Base-by-base conservation (phyloP, 2,113 vertebrate genomes). In the Oceanites oceanicus region DNA sequence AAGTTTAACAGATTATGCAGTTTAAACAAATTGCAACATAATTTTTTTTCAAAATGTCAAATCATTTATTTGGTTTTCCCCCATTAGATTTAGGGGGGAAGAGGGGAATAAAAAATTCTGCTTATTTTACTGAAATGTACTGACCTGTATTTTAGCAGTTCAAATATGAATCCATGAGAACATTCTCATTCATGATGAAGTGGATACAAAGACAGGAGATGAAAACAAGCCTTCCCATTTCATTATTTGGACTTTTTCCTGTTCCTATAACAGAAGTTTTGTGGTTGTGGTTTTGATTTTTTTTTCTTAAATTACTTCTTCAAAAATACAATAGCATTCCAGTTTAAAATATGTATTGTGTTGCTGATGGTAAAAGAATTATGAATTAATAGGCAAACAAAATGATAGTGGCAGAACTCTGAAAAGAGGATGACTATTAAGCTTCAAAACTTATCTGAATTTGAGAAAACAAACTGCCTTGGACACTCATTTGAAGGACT, bases 1-100 rank as follows among this genome's bases (percentile, higher is more conserved):
- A 11, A 4, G 10, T 55, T 82, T 55, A 61, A 30, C 1, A 62
- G 15, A 61, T 6, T 32, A 56, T n/a, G 18, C 6, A 55, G 34
- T 76, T 62, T 40, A 76, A 76, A 52, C 3, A 38, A 81, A 47
- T 42, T 26, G 36, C 13, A 82, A 36, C 11, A 19, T 17, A 18
- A 32, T 47, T 56, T 34, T 83, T 15, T 66, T 86, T 47, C 7
- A 42, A 82, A 79, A 78, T 34, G 44, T 27, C 10, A 36, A 7
- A 52, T 6, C 14, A 9, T 8, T n/a, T 40, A 3, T 61, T 44
- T n/a, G 5, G 0, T 30, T 68, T 63, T 9, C 0, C 6, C 2
- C 4, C 5, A 34, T 45, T 65, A 55, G 7, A 58, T 87, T 87
- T 47, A 47, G 4, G 2, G 9, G 3, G 3, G 6, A 40, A 26